phyloP scores from a whole-genome alignment of 2,113 vertebrate genomes.

The Oxygymnocypris stewartii region DNA sequence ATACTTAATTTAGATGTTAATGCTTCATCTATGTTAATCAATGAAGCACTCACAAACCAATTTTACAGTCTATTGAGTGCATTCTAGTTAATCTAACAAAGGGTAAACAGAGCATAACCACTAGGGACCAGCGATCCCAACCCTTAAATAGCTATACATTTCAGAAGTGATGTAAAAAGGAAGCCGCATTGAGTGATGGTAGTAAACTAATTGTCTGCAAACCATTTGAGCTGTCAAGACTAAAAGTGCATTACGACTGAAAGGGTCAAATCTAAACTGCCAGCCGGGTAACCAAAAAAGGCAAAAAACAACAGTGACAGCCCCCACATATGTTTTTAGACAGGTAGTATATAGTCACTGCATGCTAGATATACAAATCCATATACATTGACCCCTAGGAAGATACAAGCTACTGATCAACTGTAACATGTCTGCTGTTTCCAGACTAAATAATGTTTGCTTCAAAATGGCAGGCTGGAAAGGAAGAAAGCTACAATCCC shows the following conservation, averaged over 20 bases:
- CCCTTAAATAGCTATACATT: neutral
- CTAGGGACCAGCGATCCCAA: neutral
- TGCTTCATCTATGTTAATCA: too few species aligned
- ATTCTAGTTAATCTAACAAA: neutral
- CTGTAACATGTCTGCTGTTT: constrained; percentile 15
- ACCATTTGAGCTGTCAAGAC: neutral
- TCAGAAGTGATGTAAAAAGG: constrained; percentile 22
- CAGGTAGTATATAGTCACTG: neutral
- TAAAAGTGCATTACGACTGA: neutral
- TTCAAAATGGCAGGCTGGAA: constrained; percentile 16
- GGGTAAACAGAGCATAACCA: neutral
- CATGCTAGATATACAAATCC: neutral
- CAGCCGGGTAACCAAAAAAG: neutral
- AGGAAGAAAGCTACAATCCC: constrained; percentile 27
- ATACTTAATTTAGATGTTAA: too few species aligned
- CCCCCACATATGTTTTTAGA: neutral
- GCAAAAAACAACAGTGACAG: neutral
- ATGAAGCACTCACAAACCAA: neutral
- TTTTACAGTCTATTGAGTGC: neutral
- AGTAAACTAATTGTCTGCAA: constrained; percentile 23
- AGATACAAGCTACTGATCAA: constrained; percentile 5
- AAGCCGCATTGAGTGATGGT: neutral
- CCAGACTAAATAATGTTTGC: neutral
- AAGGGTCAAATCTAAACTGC: neutral
- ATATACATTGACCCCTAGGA: constrained; percentile 13